Evolutionary conservation across 2,113 vertebrate species (phyloP).

Genomic region (Pithys albifrons): DNA sequence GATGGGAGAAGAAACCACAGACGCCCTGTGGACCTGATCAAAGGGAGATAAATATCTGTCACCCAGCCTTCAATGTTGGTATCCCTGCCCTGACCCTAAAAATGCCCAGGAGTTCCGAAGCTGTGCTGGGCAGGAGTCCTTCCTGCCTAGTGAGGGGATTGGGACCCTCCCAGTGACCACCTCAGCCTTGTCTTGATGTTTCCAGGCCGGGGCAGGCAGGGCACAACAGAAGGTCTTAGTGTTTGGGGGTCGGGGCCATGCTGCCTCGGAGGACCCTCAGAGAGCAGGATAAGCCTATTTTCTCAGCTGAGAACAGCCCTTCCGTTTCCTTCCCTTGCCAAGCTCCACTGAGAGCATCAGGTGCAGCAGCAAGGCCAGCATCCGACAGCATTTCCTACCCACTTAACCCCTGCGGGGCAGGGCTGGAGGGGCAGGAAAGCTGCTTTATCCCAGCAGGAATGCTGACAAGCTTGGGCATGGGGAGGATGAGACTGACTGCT

Average conservation of each 20-base stretch:
- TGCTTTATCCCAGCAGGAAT: neutral
- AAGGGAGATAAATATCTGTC: neutral
- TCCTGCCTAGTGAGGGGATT: accelerated
- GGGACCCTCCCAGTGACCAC: neutral
- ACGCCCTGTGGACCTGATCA: accelerated
- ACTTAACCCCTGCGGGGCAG: slow-evolving; percentile 2
- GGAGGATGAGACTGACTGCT: neutral
- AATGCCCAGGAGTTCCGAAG: neutral
- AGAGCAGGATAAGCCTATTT: slow-evolving; percentile 59
- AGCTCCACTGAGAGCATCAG: slow-evolving; percentile 36
- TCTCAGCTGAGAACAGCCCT: slow-evolving; percentile 54
- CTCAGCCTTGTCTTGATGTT: neutral
- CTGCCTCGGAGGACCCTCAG: neutral
- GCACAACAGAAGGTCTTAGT: neutral
- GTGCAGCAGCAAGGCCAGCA: slow-evolving; percentile 41
- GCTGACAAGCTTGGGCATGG: neutral
- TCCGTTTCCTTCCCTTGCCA: slow-evolving; percentile 58
- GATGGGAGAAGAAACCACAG: neutral
- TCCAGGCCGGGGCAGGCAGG: neutral
- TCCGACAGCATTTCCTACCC: slow-evolving; percentile 10
- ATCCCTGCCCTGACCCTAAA: accelerated
- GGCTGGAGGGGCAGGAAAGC: neutral
- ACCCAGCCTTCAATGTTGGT: neutral
- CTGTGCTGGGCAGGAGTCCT: neutral
- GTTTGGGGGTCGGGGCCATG: accelerated